Conservation (phyloP, 2,888 invertebrate genomes). For the Drosophila colorata region DNA sequence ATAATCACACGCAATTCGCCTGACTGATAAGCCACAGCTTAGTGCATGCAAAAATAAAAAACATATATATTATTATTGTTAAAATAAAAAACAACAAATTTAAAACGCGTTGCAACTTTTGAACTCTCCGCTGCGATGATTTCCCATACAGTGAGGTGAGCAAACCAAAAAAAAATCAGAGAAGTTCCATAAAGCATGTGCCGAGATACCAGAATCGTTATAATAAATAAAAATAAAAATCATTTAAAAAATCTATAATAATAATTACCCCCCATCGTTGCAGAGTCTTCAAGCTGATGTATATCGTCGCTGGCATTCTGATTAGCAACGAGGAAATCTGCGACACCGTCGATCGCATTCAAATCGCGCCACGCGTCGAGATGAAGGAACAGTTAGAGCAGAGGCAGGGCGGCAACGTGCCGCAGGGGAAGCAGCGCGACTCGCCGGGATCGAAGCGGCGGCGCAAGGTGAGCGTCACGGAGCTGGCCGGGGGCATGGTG, state of each 20-base stretch:
- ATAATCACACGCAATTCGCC: conserved; percentile 19
- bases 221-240: neutral
- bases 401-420: neutral
- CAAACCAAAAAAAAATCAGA: neutral
- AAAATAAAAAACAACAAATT: conserved; percentile 10
- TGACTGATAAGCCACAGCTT: conserved; percentile 48
- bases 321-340: conserved; percentile 83
- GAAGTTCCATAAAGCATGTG: neutral
- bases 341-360: conserved; percentile 83
- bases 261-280: neutral
- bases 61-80: neutral
- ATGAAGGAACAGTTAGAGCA: conserved; percentile 55
- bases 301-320: conserved; percentile 83
- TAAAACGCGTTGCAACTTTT: conserved; percentile 43
- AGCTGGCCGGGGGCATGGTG: conserved; percentile 57
- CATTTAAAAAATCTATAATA: too few relatives aligned
- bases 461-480: conserved; percentile 61
- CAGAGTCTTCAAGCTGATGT: conserved; percentile 84
- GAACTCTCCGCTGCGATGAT: conserved; percentile 64
- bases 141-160: conserved; percentile 81
- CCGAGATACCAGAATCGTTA: neutral
- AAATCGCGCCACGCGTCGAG: conserved; percentile 82
- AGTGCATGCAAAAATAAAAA: conserved; percentile 30
- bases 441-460: conserved; percentile 39
- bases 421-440: neutral